These are phyloP conservation scores for Drosophila austrosaltans DNA, from an alignment of 2,888 invertebrate genomes.

Conservation along the genomic window DNA sequence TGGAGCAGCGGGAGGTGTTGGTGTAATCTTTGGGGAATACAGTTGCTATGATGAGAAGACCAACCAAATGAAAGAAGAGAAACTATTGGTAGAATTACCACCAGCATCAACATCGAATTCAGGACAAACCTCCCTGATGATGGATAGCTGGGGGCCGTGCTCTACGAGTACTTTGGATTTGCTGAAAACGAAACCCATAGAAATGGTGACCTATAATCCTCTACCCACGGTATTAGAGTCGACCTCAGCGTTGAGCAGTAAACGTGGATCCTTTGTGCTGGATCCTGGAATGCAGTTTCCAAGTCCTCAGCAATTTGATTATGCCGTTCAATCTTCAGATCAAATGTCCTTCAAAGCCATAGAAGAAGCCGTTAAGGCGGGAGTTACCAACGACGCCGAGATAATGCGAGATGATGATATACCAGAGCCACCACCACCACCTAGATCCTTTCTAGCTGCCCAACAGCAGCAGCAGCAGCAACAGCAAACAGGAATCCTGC, in stretches of 20 bases:
- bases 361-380: slow-evolving; percentile 75
- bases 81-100: slow-evolving; percentile 87
- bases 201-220: slow-evolving; percentile 71
- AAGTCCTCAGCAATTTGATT: slow-evolving; percentile 71
- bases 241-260: slow-evolving; percentile 61
- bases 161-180: slow-evolving; percentile 80
- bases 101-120: slow-evolving; percentile 72
- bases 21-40: slow-evolving; percentile 85
- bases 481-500: slow-evolving; percentile 84
- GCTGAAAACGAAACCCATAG: slow-evolving; percentile 77
- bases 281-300: slow-evolving; percentile 55
- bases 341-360: slow-evolving; percentile 82
- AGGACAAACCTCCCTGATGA: slow-evolving; percentile 60
- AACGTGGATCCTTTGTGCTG: slow-evolving; percentile 72
- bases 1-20: slow-evolving; percentile 52
- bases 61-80: slow-evolving; percentile 84
- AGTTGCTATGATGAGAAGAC: slow-evolving; percentile 87
- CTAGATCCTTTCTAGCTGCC: slow-evolving; percentile 82
- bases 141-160: slow-evolving; percentile 72
- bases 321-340: slow-evolving; percentile 79
- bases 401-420: slow-evolving; percentile 84
- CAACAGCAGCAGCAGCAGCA: slow-evolving; percentile 72
- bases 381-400: slow-evolving; percentile 57
- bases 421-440: slow-evolving; percentile 86
- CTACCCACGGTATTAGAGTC: slow-evolving; percentile 63